phyloP scores from a whole-genome alignment of 2,888 invertebrate genomes.

The Tortrix viridana region DNA sequence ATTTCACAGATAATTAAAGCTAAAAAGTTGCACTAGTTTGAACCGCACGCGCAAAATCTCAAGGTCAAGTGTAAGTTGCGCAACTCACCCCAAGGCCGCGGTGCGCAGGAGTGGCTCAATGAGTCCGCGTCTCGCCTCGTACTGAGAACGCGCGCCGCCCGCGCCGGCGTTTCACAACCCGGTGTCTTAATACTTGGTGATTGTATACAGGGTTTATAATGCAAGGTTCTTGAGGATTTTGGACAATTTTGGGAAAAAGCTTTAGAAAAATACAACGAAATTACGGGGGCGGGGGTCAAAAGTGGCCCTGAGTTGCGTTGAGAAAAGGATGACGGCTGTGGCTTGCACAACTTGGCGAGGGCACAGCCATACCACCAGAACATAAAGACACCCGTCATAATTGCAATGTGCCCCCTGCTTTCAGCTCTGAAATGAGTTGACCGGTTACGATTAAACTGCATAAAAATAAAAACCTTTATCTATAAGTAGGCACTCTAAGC shows the following conservation, averaged over 20 bases:
- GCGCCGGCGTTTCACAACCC: constrained; percentile 69
- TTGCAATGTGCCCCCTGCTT: no score
- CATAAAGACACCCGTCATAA: no score
- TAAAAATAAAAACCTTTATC: no score
- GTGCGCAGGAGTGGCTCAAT: constrained; percentile 65
- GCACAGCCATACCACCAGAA: no score
- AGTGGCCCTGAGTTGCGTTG: no score
- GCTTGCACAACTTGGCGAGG: no score
- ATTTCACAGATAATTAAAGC: constrained; percentile 1
- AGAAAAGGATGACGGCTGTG: no score
- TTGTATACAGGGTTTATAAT: constrained; percentile 58
- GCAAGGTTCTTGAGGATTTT: constrained; percentile 50
- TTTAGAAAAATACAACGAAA: neutral
- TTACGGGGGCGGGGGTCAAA: no score
- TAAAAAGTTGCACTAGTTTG: neutral
- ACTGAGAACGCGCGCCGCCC: constrained; percentile 67
- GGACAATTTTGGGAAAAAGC: neutral
- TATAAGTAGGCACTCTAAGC: no score
- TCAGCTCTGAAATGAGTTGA: no score
- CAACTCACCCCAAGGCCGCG: constrained; percentile 72
- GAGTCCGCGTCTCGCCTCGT: constrained; percentile 64
- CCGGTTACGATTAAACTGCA: no score
- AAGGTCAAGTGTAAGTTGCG: constrained; percentile 67
- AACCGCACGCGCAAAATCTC: constrained; percentile 31
- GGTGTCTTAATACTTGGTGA: constrained; percentile 73